These are phyloP conservation scores for Sphaerodactylus townsendi DNA, from an alignment of 2,113 vertebrate genomes.

Conservation along the genomic window DNA sequence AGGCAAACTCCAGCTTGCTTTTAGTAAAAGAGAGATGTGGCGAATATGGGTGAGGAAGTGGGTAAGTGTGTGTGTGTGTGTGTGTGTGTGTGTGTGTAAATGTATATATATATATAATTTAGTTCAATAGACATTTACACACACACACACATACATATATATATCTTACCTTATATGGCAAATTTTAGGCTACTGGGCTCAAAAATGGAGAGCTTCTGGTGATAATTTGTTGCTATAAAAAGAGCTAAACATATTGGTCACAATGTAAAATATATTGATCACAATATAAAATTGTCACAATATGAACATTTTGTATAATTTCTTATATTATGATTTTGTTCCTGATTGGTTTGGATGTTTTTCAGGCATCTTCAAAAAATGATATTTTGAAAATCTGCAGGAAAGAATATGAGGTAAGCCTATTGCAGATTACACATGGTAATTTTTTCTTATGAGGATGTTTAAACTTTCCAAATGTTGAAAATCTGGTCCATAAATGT, in stretches of 20 bases:
- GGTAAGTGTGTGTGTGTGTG: too few relatives aligned
- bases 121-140: too few relatives aligned
- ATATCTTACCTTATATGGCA: neutral
- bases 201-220: neutral
- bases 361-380: conserved; percentile 92
- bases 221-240: neutral
- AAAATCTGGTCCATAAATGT: neutral
- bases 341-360: conserved; percentile 39
- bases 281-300: neutral
- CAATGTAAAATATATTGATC: neutral
- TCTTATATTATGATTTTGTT: neutral
- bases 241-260: neutral
- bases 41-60: too few relatives aligned
- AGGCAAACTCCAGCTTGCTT: too few relatives aligned
- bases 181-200: neutral
- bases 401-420: conserved; percentile 92
- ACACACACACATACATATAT: too few relatives aligned
- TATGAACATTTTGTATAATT: neutral
- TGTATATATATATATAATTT: neutral
- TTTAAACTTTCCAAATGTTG: neutral
- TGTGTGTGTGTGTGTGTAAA: neutral
- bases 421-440: conserved; percentile 31
- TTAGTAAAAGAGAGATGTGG: too few relatives aligned
- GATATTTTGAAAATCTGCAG: conserved; percentile 94
- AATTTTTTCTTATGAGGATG: neutral